phyloP scores from a whole-genome alignment of 2,888 invertebrate species.

The Eubasilissa splendida region DNA sequence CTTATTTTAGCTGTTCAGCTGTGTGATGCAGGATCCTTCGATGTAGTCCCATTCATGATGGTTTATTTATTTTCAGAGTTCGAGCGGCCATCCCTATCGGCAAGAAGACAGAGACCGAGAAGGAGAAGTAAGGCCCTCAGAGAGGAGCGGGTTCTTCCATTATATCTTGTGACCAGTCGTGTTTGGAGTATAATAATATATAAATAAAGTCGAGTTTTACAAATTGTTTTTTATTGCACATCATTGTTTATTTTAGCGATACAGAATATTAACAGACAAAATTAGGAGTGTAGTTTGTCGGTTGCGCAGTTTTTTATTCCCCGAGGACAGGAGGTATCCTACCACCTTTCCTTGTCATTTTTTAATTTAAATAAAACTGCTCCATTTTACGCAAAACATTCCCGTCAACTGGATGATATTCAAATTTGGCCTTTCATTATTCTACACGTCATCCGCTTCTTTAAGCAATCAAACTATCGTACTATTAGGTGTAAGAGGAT shows the following conservation, averaged over 20 bases:
- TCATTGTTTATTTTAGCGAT: slow-evolving; percentile 29
- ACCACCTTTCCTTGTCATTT: too few relatives aligned
- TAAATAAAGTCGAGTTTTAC: slow-evolving; percentile 56
- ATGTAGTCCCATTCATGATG: too few relatives aligned
- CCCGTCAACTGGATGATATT: slow-evolving; percentile 26
- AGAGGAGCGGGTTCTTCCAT: slow-evolving; percentile 50
- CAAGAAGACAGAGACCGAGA: slow-evolving; percentile 87
- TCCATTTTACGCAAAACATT: slow-evolving; percentile 42
- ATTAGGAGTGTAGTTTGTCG: neutral
- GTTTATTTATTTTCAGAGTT: slow-evolving; percentile 70
- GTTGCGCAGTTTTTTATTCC: too few relatives aligned
- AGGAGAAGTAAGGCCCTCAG: slow-evolving; percentile 80
- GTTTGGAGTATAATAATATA: slow-evolving; percentile 46
- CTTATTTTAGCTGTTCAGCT: too few relatives aligned
- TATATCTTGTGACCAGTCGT: slow-evolving; percentile 49
- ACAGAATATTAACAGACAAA: neutral
- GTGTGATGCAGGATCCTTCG: too few relatives aligned
- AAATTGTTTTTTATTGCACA: slow-evolving; percentile 56
- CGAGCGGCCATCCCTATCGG: slow-evolving; percentile 92
- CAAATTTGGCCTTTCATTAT: slow-evolving; percentile 7
- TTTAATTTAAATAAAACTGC: too few relatives aligned
- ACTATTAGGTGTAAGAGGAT: slow-evolving; percentile 19
- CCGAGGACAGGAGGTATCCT: too few relatives aligned
- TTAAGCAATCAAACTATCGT: neutral
- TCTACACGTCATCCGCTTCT: slow-evolving; percentile 24